Conservation (phyloP, 92 coral and sea anemone species). For the Bergia sp. region DNA sequence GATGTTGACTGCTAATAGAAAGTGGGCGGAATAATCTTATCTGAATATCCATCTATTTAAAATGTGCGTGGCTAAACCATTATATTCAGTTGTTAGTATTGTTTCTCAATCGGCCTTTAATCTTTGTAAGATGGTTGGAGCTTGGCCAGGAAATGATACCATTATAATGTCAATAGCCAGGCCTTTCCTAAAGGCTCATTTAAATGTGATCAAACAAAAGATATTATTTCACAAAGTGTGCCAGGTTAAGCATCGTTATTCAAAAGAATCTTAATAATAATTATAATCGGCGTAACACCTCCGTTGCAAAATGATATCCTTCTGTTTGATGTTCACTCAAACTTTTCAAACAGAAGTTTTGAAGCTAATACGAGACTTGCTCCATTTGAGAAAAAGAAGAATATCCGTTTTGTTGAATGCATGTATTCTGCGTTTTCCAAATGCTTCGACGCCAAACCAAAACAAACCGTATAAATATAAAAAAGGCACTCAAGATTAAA, state of each 20-base stretch:
- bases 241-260: neutral
- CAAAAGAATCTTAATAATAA: neutral
- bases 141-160: constrained; percentile 18
- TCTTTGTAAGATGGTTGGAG: neutral
- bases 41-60: neutral
- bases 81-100: neutral
- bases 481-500: neutral
- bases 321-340: neutral
- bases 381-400: neutral
- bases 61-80: neutral
- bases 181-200: neutral
- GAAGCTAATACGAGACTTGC: neutral
- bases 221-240: neutral
- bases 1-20: neutral
- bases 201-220: constrained; percentile 9
- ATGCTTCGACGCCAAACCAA: neutral
- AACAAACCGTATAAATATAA: neutral
- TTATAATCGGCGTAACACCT: neutral
- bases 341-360: neutral
- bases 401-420: neutral
- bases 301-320: neutral
- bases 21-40: neutral
- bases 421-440: neutral
- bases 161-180: neutral
- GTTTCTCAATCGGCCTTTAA: neutral